These are phyloP conservation scores for Pachliopta kotzebuea DNA, from an alignment of 2,888 invertebrate genomes.

Conservation along the genomic window DNA sequence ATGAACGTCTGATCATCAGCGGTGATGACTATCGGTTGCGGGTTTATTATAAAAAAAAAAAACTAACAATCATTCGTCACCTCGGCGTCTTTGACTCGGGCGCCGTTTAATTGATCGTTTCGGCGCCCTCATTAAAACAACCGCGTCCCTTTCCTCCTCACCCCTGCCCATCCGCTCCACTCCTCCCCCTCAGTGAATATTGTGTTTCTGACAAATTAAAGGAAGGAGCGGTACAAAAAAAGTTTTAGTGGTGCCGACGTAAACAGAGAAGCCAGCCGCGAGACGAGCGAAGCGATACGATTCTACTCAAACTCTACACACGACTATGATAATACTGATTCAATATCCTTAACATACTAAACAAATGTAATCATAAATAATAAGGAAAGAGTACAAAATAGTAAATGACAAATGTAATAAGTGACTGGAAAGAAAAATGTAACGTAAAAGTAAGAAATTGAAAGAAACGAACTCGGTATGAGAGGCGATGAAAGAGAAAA, in stretches of 20 bases:
- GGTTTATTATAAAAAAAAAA: slow-evolving; percentile 29
- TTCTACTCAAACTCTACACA: neutral
- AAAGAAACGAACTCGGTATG: too few species aligned
- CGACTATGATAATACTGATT: too few species aligned
- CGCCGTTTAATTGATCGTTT: slow-evolving; percentile 75
- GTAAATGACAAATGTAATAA: too few species aligned
- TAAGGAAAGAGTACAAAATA: too few species aligned
- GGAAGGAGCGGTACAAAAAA: slow-evolving; percentile 54
- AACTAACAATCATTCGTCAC: slow-evolving; percentile 49
- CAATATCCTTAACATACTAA: too few species aligned
- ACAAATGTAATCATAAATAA: too few species aligned
- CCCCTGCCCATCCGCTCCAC: slow-evolving; percentile 39
- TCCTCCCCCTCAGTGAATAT: slow-evolving; percentile 71
- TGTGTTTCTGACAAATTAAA: slow-evolving; percentile 72
- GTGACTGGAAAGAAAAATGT: too few species aligned
- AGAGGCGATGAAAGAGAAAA: too few species aligned
- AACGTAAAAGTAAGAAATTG: too few species aligned
- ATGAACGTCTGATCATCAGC: slow-evolving; percentile 42
- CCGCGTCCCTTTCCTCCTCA: slow-evolving; percentile 37
- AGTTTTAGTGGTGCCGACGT: slow-evolving; percentile 39
- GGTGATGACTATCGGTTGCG: slow-evolving; percentile 29
- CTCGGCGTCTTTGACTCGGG: slow-evolving; percentile 48
- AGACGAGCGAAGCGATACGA: neutral
- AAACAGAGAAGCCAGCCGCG: slow-evolving; percentile 34
- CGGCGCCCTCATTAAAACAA: slow-evolving; percentile 62